These are phyloP conservation scores for Perodicticus potto DNA, from an alignment of 2,797 vertebrate species.

Conservation along the genomic window DNA sequence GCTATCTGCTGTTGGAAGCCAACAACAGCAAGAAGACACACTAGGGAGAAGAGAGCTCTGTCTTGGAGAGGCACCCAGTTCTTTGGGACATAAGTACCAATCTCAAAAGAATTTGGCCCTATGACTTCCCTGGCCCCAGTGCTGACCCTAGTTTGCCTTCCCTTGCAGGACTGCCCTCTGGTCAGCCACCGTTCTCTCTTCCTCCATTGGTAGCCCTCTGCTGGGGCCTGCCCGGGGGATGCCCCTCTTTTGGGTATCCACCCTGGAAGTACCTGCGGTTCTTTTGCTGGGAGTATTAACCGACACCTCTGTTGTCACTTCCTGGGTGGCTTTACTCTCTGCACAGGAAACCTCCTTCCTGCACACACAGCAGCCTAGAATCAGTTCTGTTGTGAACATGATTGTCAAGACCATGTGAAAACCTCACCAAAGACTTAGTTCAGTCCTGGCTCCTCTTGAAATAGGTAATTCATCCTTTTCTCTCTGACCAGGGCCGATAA, in stretches of 20 bases:
- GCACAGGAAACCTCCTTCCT: conserved; percentile 41
- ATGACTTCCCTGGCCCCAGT: neutral
- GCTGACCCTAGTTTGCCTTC: too few species aligned
- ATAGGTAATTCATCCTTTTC: neutral
- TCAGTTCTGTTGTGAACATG: neutral
- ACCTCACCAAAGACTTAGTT: neutral
- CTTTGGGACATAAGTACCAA: neutral
- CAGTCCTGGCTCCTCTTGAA: neutral
- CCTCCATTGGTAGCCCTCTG: neutral
- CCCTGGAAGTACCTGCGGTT: neutral
- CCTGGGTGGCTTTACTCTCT: conserved; percentile 4
- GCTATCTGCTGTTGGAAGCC: neutral
- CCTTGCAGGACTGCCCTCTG: neutral
- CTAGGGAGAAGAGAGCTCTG: neutral
- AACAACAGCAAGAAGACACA: neutral
- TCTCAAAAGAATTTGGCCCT: neutral
- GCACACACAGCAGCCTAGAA: neutral
- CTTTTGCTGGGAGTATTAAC: neutral
- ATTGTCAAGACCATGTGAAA: neutral
- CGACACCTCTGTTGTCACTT: neutral
- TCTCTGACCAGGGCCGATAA: neutral
- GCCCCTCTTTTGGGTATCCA: neutral
- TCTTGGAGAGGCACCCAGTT: neutral
- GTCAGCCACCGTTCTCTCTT: neutral
- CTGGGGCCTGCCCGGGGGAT: neutral